These are phyloP conservation scores for Rattus rattus DNA, from an alignment of 2,113 vertebrate species.

Conservation along the genomic window DNA sequence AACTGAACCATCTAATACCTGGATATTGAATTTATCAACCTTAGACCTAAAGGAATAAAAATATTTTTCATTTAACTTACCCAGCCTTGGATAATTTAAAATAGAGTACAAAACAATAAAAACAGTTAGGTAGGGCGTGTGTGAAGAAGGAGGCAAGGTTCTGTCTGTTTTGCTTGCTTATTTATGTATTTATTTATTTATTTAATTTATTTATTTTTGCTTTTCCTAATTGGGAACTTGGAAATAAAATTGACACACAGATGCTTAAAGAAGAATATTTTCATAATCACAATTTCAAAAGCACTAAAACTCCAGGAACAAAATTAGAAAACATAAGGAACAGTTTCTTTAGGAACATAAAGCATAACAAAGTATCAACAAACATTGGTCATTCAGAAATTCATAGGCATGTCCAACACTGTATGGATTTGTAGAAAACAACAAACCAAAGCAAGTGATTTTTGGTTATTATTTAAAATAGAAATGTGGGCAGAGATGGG, in stretches of 20 bases:
- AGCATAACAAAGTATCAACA: not conserved
- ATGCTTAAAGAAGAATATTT: not conserved
- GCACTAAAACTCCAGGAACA: not conserved
- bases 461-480: not conserved
- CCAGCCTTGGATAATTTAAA: not conserved
- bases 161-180: not conserved
- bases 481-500: not conserved
- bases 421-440: not conserved
- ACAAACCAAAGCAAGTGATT: not conserved
- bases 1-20: not conserved
- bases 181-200: too few relatives aligned
- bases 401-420: too few relatives aligned
- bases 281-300: not conserved
- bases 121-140: too few relatives aligned
- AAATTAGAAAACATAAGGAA: not conserved
- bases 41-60: not conserved
- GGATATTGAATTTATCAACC: not conserved
- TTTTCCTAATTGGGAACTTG: not conserved
- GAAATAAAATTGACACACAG: not conserved
- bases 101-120: not conserved
- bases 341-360: not conserved
- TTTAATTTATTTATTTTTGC: not conserved
- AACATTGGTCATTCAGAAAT: not conserved
- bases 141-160: not conserved
- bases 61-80: not conserved